A percentile compares a stretch with the other conserved stretches of the same genome.
Conservation (phyloP, 2,797 vertebrate species). For the Acanthiza pusilla region DNA sequence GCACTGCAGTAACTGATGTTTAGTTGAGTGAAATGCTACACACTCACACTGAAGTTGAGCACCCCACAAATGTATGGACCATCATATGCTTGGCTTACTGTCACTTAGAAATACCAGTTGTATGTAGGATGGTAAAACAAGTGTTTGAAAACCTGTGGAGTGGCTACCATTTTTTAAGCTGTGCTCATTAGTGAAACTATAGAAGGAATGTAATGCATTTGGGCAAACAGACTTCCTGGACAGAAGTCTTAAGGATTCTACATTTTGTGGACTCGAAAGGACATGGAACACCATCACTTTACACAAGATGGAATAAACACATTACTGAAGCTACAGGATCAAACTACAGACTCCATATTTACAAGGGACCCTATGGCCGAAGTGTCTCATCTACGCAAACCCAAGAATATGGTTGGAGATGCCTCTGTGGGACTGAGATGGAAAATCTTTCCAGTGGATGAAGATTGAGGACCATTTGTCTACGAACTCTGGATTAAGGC, state of each 20-base stretch:
- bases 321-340: conserved; percentile 33
- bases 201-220: conserved; percentile 27
- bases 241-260: conserved; percentile 63
- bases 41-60: conserved; percentile 23
- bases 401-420: conserved; percentile 26
- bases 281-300: conserved; percentile 55
- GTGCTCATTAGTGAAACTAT: conserved; percentile 36
- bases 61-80: conserved; percentile 34
- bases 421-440: conserved; percentile 59
- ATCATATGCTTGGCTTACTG: conserved; percentile 34
- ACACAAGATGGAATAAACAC: conserved; percentile 42
- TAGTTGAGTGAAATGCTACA: not conserved
- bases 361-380: conserved; percentile 35
- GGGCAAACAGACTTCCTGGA: conserved; percentile 62
- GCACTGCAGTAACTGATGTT: conserved; percentile 72
- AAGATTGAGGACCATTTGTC: conserved; percentile 55
- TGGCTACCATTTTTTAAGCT: conserved; percentile 34
- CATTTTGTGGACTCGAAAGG: conserved; percentile 61
- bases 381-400: conserved; percentile 13
- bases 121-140: not conserved
- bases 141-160: conserved; percentile 35
- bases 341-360: conserved; percentile 52
- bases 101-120: conserved; percentile 2
- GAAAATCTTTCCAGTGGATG: conserved; percentile 51
- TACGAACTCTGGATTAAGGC: conserved; percentile 55